These are phyloP conservation scores for Cerastis leucographa DNA, from an alignment of 2,888 invertebrate species.

Conservation along the genomic window DNA sequence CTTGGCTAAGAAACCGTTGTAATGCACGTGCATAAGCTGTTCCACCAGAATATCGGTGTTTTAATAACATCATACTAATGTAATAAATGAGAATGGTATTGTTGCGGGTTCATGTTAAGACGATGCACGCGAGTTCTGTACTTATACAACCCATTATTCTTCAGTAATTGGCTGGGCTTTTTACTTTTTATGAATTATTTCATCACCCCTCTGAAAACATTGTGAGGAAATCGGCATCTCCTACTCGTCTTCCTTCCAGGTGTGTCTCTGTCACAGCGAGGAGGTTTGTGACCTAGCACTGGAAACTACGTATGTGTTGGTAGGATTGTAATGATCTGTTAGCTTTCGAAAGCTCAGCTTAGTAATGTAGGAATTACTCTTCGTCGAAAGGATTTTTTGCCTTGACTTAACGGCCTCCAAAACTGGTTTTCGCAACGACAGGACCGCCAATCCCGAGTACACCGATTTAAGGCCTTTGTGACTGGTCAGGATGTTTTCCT, in stretches of 20 bases:
- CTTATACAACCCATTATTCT: neutral
- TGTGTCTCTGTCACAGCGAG: neutral
- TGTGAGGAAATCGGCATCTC: neutral
- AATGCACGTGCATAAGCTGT: slow-evolving; percentile 60
- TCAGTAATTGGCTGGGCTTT: neutral
- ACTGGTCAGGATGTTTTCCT: slow-evolving; percentile 40
- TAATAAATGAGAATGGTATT: slow-evolving; percentile 56
- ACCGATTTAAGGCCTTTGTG: slow-evolving; percentile 26
- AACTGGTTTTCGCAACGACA: slow-evolving; percentile 44
- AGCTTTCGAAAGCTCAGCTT: slow-evolving; percentile 8
- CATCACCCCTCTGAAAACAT: neutral
- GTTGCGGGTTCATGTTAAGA: slow-evolving; percentile 49
- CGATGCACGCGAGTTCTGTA: neutral
- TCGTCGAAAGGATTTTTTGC: slow-evolving; percentile 9
- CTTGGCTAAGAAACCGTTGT: slow-evolving; percentile 65
- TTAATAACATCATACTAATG: slow-evolving; percentile 63
- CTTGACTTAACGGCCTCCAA: neutral
- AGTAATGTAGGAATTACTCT: neutral
- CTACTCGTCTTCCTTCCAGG: neutral
- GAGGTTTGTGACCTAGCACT: neutral
- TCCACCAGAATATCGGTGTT: slow-evolving; percentile 54
- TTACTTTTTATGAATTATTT: neutral
- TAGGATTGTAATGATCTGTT: neutral
- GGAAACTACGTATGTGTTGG: neutral
- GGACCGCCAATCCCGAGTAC: slow-evolving; percentile 17